Conservation (phyloP, 2,113 vertebrate species). For the Riparia riparia region DNA sequence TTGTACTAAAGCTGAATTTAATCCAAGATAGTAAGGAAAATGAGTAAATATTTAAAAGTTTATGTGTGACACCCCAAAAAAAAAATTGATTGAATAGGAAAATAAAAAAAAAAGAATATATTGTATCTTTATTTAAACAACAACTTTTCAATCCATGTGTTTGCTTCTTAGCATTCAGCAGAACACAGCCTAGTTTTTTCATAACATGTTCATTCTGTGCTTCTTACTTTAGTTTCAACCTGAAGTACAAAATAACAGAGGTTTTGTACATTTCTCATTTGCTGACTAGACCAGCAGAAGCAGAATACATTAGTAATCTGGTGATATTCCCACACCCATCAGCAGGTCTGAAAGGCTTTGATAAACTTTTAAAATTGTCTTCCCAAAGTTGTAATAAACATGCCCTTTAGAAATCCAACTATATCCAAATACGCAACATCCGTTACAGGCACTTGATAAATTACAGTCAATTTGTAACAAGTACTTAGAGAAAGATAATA, state of each 20-base stretch:
- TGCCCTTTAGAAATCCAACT: not conserved
- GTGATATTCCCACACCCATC: not conserved
- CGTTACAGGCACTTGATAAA: not conserved
- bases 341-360: not conserved
- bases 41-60: not conserved
- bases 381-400: not conserved
- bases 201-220: not conserved
- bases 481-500: not conserved
- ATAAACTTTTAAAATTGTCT: slow-evolving; percentile 14
- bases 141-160: not conserved
- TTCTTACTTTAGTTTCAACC: not conserved
- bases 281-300: not conserved
- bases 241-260: not conserved
- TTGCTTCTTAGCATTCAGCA: not conserved
- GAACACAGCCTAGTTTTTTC: not conserved
- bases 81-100: not conserved
- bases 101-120: not conserved
- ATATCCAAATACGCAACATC: not conserved
- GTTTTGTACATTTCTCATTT: not conserved
- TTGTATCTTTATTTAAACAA: not conserved
- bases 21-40: not conserved
- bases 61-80: not conserved
- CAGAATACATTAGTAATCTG: not conserved
- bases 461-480: not conserved
- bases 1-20: not conserved